These are phyloP conservation scores for Drosophila limbata DNA, from an alignment of 2,888 invertebrate genomes.

Conservation along the genomic window DNA sequence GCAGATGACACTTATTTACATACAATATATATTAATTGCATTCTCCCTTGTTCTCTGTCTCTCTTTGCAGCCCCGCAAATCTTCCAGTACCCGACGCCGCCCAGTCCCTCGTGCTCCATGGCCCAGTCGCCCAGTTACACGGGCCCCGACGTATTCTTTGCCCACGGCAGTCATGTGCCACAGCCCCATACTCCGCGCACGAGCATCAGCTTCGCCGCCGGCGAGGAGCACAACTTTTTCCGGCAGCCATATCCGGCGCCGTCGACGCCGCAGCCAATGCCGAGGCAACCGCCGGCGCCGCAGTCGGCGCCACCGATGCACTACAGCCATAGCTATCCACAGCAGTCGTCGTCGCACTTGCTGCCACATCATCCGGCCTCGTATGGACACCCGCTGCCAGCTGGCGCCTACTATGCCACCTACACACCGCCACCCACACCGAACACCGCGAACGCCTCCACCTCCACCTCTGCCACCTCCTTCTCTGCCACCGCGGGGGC, in stretches of 20 bases:
- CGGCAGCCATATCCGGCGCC: conserved; percentile 80
- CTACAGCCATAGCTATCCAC: conserved; percentile 73
- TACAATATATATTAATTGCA: conserved; percentile 6
- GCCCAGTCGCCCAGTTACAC: conserved; percentile 79
- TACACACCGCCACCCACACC: conserved; percentile 83
- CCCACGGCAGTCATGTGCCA: conserved; percentile 71
- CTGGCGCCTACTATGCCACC: conserved; percentile 68
- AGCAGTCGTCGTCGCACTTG: conserved; percentile 69
- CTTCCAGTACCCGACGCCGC: conserved; percentile 84
- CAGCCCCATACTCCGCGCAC: conserved; percentile 82
- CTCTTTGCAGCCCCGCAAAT: conserved; percentile 82
- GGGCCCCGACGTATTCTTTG: conserved; percentile 84
- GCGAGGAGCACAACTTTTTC: conserved; percentile 83
- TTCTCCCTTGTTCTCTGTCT: conserved; percentile 18
- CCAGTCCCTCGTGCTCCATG: conserved; percentile 84
- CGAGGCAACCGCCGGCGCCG: conserved; percentile 71
- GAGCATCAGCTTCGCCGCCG: conserved; percentile 81
- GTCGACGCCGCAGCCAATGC: conserved; percentile 74
- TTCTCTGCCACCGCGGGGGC: conserved; percentile 28
- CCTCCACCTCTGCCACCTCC: conserved; percentile 57
- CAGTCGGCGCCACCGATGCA: conserved; percentile 83
- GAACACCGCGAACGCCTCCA: conserved; percentile 73
- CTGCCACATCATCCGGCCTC: conserved; percentile 68
- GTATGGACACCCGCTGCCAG: conserved; percentile 52
- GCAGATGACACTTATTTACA: conserved; percentile 36